phyloP scores from a whole-genome alignment of 2,113 vertebrate species.

The Pelecanus crispus region DNA sequence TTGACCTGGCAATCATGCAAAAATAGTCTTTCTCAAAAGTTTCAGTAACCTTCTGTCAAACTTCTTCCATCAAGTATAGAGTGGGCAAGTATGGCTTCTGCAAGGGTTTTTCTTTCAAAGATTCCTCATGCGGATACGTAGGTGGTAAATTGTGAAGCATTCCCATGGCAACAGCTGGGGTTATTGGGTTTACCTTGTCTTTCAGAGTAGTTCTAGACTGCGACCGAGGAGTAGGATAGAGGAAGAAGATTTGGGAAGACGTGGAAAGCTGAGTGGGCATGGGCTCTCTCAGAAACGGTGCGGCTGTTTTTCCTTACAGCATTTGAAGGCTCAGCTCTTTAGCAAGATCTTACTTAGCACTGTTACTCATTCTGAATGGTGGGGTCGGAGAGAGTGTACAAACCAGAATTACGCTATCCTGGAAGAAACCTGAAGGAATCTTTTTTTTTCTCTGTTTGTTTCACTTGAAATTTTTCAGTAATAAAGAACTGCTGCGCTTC shows the following conservation, averaged over 20 bases:
- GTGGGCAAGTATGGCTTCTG: neutral
- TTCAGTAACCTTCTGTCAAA: neutral
- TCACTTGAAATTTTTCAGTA: neutral
- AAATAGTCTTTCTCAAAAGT: neutral
- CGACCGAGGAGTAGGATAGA: neutral
- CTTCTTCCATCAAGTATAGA: neutral
- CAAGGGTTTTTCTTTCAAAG: neutral
- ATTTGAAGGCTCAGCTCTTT: neutral
- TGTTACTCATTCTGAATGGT: too few species aligned
- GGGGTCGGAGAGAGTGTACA: rapidly evolving
- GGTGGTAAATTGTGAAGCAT: neutral
- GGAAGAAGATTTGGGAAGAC: neutral
- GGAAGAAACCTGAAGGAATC: neutral
- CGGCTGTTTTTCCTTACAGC: neutral
- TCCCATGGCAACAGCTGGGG: neutral
- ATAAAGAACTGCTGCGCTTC: neutral
- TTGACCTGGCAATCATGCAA: neutral
- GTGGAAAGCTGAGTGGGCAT: neutral
- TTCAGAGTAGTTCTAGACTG: neutral
- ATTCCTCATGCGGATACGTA: neutral
- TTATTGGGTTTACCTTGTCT: neutral
- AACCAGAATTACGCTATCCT: neutral
- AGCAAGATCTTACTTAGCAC: neutral
- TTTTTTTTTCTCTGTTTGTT: neutral
- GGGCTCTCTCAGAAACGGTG: neutral